Evolutionary conservation across 2,888 invertebrate species (phyloP).

Genomic region (Eurytoma californica): DNA sequence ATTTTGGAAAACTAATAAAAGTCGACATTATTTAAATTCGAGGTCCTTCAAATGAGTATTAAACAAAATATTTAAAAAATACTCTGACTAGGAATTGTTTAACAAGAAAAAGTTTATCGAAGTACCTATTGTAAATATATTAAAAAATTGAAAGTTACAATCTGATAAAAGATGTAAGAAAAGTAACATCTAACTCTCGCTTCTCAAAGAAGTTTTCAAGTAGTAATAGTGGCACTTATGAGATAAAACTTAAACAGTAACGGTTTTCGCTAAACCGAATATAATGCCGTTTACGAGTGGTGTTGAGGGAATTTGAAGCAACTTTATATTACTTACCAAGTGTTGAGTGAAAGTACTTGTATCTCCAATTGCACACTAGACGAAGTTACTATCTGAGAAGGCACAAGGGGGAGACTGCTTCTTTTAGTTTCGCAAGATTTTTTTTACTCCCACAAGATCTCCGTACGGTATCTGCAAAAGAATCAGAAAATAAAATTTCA

Average conservation of each 20-base stretch:
- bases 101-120: no score
- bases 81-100: no score
- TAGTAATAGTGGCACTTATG: neutral
- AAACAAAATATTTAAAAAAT: no score
- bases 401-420: neutral
- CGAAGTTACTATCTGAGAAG: conserved; percentile 12
- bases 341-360: conserved; percentile 2
- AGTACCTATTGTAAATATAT: no score
- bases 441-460: neutral
- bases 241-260: conserved; percentile 33
- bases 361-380: conserved; percentile 28
- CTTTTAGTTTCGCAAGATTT: conserved; percentile 14
- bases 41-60: no score
- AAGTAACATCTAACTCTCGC: neutral
- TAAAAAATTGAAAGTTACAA: no score
- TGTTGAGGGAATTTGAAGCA: neutral
- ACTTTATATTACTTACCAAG: conserved; percentile 13
- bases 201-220: neutral
- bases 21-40: no score
- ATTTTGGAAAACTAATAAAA: no score
- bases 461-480: no score
- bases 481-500: no score
- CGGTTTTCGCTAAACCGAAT: conserved; percentile 31
- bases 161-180: neutral
- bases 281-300: conserved; percentile 36